These are phyloP conservation scores for Erpornis zantholeuca DNA, from an alignment of 2,113 vertebrate genomes.

Conservation along the genomic window DNA sequence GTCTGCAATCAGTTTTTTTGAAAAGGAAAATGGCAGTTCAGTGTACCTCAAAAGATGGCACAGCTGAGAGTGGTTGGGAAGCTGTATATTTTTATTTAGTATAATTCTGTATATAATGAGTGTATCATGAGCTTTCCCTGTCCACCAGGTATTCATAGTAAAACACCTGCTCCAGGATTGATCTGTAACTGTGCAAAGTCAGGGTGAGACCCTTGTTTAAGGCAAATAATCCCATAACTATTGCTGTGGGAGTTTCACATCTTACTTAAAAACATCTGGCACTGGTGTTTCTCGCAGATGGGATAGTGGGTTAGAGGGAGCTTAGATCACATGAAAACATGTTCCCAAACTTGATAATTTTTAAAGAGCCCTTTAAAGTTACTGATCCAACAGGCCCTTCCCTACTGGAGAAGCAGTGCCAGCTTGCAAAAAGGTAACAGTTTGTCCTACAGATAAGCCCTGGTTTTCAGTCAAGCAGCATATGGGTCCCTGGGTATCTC, in stretches of 20 bases:
- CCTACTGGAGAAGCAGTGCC: not conserved
- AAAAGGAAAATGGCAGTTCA: not conserved
- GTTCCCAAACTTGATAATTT: not conserved
- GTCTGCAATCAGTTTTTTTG: not conserved
- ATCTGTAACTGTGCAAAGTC: not conserved
- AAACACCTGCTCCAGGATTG: not conserved
- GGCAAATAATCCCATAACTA: not conserved
- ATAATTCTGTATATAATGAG: not conserved
- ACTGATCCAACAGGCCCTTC: not conserved
- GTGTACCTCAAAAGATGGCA: not conserved
- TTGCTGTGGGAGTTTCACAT: not conserved
- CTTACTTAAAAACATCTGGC: not conserved
- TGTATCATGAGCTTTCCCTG: not conserved
- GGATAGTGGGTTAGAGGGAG: not conserved
- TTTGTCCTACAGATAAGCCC: not conserved
- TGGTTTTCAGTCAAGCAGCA: not conserved
- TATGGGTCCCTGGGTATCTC: not conserved
- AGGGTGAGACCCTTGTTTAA: not conserved
- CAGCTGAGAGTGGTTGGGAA: not conserved
- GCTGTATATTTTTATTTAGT: not conserved
- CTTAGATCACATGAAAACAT: not conserved
- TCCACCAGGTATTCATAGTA: not conserved
- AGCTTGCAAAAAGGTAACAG: not conserved
- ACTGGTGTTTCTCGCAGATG: not conserved
- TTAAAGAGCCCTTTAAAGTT: not conserved